phyloP scores from a whole-genome alignment of 2,797 vertebrate genomes.

The Sparidentex hasta region DNA sequence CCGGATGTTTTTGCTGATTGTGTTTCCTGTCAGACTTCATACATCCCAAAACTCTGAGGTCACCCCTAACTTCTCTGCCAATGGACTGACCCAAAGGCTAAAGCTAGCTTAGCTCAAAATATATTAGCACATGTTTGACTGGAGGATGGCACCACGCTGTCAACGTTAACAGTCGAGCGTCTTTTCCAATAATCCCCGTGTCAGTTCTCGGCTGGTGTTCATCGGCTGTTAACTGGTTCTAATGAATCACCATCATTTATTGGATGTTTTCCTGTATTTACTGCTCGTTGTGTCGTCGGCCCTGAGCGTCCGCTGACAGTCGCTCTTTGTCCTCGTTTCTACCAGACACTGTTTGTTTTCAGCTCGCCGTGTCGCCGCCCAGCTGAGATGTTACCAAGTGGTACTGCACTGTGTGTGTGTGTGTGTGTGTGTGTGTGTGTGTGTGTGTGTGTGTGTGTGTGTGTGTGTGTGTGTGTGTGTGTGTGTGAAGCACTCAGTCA shows the following conservation, averaged over 20 bases:
- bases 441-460: slow-evolving; percentile 21
- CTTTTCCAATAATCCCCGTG: not conserved
- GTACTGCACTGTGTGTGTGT: slow-evolving; percentile 48
- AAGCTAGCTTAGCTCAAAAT: not conserved
- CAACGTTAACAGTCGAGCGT: not conserved
- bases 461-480: slow-evolving; percentile 14
- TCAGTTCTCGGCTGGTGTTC: not conserved
- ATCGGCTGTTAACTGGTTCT: not conserved
- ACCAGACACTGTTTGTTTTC: slow-evolving; percentile 43
- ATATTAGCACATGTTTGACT: no score
- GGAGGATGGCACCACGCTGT: no score
- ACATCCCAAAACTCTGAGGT: no score
- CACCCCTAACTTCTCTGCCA: no score
- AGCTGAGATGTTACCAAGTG: slow-evolving; percentile 62
- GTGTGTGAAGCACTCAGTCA: slow-evolving; percentile 2
- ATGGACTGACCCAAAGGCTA: no score
- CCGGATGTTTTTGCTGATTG: no score
- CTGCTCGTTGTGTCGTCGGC: not conserved
- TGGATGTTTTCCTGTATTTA: slow-evolving; percentile 14
- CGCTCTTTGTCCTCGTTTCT: slow-evolving; percentile 49
- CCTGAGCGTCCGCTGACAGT: slow-evolving; percentile 37
- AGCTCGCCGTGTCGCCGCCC: slow-evolving; percentile 44
- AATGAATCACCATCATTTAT: not conserved
- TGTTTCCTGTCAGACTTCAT: no score
- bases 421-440: slow-evolving; percentile 11